phyloP scores from a whole-genome alignment of 2,797 vertebrate species.

The Florisuga fusca region DNA sequence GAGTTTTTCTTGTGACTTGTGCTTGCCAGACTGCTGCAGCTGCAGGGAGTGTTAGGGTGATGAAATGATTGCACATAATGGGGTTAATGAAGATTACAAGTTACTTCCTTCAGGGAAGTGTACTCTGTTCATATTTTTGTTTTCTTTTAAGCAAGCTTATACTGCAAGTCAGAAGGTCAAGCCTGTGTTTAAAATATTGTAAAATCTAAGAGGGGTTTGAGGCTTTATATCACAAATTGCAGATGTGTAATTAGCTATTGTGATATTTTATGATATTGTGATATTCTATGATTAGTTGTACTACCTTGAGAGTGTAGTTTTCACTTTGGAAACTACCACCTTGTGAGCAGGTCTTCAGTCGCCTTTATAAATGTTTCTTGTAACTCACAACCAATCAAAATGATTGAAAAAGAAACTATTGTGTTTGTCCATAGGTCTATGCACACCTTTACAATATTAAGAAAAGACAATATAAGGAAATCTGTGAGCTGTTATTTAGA shows the following conservation, averaged over 20 bases:
- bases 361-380: background rate
- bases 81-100: conserved; percentile 67
- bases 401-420: background rate
- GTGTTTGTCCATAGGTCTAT: background rate
- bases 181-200: background rate
- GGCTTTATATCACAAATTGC: background rate
- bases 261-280: background rate
- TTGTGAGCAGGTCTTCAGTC: background rate
- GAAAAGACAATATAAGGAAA: background rate
- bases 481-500: background rate
- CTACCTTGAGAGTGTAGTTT: background rate
- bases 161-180: conserved; percentile 25
- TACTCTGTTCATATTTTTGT: conserved; percentile 24
- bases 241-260: background rate
- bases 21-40: conserved; percentile 52
- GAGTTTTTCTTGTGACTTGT: conserved; percentile 59
- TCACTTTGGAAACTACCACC: background rate
- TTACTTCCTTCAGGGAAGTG: conserved; percentile 58
- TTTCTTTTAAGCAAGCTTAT: conserved; percentile 45
- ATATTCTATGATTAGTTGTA: background rate
- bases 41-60: conserved; percentile 66
- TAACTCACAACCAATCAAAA: background rate
- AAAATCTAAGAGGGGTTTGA: background rate
- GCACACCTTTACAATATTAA: background rate
- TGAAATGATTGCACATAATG: conserved; percentile 74